Evolutionary conservation across 2,113 vertebrate genomes (phyloP).

Genomic region (Macrotus californicus): DNA sequence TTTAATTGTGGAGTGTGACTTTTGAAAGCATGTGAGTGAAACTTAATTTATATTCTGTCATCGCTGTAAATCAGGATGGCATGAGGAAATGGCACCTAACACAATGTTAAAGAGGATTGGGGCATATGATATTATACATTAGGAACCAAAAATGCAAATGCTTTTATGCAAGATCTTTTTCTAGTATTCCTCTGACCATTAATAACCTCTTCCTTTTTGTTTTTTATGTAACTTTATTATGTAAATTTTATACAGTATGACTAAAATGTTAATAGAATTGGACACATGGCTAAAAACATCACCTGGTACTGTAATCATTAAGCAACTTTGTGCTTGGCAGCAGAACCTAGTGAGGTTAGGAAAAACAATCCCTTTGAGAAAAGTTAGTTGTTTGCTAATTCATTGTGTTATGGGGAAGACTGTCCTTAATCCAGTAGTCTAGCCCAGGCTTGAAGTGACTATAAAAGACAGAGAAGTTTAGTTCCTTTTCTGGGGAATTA

Average conservation of each 20-base stretch:
- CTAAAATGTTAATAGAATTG: conserved; percentile 44
- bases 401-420: background rate
- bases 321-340: conserved; percentile 21
- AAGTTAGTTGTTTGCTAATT: conserved; percentile 38
- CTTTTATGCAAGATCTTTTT: background rate
- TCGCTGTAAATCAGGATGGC: background rate
- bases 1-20: background rate
- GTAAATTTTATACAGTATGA: conserved; percentile 40
- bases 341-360: background rate
- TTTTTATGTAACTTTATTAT: conserved; percentile 48
- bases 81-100: background rate
- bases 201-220: background rate
- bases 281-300: conserved; percentile 36
- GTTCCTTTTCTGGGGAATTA: background rate
- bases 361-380: conserved; percentile 7
- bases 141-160: background rate
- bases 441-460: background rate
- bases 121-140: background rate
- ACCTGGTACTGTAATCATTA: conserved; percentile 30
- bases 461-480: background rate
- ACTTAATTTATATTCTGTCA: conserved; percentile 29
- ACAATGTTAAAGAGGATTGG: background rate
- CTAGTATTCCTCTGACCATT: background rate
- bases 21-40: conserved; percentile 4
- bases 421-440: background rate